These are phyloP conservation scores for Saimiri boliviensis DNA, from an alignment of 2,113 vertebrate genomes.

Conservation along the genomic window DNA sequence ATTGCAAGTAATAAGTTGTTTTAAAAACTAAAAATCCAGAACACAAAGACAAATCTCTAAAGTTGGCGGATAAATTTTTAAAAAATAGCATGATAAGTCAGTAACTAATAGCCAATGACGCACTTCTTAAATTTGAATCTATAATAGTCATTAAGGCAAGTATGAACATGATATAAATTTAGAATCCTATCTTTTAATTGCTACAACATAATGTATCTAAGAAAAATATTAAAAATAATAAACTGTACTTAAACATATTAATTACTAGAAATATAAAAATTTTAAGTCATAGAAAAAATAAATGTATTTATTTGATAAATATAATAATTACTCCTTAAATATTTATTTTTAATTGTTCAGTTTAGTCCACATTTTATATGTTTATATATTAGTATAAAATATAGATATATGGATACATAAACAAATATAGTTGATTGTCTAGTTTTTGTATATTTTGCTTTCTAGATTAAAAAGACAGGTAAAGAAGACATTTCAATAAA, in stretches of 20 bases:
- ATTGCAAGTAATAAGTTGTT: neutral
- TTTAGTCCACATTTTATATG: neutral
- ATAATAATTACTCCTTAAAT: neutral
- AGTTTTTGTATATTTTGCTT: neutral
- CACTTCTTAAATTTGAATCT: neutral
- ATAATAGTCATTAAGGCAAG: neutral
- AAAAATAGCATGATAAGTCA: neutral
- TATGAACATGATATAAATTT: neutral
- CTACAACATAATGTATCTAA: neutral
- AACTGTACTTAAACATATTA: neutral
- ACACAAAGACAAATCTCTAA: neutral
- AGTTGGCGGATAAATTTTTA: neutral
- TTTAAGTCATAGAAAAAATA: neutral
- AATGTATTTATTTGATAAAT: neutral
- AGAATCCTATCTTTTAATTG: neutral
- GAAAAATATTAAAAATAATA: neutral
- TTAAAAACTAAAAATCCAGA: neutral
- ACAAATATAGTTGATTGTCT: neutral
- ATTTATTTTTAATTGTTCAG: neutral
- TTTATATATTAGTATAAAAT: neutral
- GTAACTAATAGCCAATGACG: neutral
- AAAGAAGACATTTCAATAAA: neutral
- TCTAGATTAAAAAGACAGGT: neutral
- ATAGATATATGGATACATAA: neutral
- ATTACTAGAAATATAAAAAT: neutral